These are phyloP conservation scores for Antheraea assamensis DNA, from an alignment of 2,888 invertebrate genomes.

Conservation along the genomic window DNA sequence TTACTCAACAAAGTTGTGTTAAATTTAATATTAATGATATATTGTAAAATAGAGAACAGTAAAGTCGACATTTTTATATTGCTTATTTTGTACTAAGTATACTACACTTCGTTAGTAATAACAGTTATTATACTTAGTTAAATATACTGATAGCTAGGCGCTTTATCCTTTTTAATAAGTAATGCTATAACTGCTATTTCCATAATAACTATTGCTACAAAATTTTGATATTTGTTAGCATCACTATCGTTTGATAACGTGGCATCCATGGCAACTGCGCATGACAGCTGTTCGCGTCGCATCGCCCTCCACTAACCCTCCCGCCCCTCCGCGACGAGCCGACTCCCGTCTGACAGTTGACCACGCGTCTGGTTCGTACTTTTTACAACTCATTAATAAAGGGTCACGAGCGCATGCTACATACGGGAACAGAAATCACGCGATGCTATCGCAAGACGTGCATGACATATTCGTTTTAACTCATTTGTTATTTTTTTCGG, in stretches of 20 bases:
- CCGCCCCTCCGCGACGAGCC: conserved; percentile 27
- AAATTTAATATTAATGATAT: not conserved
- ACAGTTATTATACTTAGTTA: too few relatives aligned
- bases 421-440: conserved; percentile 18
- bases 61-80: not conserved
- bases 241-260: conserved; percentile 30
- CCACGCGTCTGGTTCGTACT: conserved; percentile 38
- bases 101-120: too few relatives aligned
- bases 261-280: conserved; percentile 62
- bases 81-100: not conserved
- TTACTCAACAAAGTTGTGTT: not conserved
- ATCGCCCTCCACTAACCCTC: conserved; percentile 26
- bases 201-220: not conserved
- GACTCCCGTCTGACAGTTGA: conserved; percentile 38
- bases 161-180: not conserved
- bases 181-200: not conserved
- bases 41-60: not conserved
- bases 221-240: not conserved
- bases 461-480: not conserved
- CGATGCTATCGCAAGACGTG: conserved; percentile 12
- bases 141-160: not conserved
- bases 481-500: not conserved
- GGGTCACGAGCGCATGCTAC: conserved; percentile 15
- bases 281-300: conserved; percentile 45
- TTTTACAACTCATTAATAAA: conserved; percentile 24